A percentile compares a stretch with the other conserved stretches of the same genome.
Conservation (phyloP, 2,888 invertebrate genomes). For the Cistogaster globosa region DNA sequence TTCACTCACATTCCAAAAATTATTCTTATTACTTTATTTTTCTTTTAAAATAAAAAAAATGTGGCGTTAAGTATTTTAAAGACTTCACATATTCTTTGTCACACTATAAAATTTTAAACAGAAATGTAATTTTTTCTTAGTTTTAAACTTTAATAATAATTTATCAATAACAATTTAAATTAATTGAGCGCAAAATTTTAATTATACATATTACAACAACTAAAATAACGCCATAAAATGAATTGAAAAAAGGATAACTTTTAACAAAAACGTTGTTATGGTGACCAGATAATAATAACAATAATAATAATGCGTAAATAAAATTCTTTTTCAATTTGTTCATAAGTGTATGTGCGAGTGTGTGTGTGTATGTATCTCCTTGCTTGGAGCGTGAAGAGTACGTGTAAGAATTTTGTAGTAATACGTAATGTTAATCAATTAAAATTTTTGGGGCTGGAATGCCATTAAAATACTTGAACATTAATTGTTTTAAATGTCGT, state of each 20-base stretch:
- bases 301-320: constrained; percentile 18
- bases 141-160: constrained; percentile 15
- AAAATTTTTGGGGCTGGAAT: constrained; percentile 34
- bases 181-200: constrained; percentile 61
- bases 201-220: constrained; percentile 30
- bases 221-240: neutral
- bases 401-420: constrained; percentile 1
- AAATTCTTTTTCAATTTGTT: neutral
- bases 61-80: no score
- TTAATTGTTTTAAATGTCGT: constrained; percentile 28
- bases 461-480: constrained; percentile 55
- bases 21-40: no score
- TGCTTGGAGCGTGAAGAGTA: constrained; percentile 26
- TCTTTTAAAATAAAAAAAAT: no score
- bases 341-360: neutral
- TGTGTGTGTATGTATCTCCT: neutral
- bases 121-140: neutral
- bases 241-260: constrained; percentile 6
- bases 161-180: constrained; percentile 59
- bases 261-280: constrained; percentile 40
- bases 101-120: neutral
- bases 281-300: constrained; percentile 32
- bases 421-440: constrained; percentile 25
- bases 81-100: neutral
- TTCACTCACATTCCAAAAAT: no score